Evolutionary conservation across 2,113 vertebrate species (phyloP), one percentile per base, ranked within the genome.

Genomic region (Mixornis gularis): DNA sequence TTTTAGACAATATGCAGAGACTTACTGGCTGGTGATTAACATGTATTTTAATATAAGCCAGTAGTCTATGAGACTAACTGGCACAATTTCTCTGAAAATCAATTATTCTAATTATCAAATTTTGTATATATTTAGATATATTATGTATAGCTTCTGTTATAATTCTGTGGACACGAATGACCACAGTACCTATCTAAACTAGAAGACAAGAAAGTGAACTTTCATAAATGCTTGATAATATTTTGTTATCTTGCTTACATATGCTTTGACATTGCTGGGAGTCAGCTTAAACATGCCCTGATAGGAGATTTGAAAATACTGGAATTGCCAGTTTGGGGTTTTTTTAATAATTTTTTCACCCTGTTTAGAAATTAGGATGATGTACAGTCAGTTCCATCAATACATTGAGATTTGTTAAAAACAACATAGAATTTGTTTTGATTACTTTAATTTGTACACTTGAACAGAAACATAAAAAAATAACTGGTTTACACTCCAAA

Each of bases 161-260:
- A 64, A 7, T 58, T 69, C 70, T 48, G 0, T 40, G 27, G 13
- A 64, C 29, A 53, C 2, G 0, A 65, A 79, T 0, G 0, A 63
- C 34, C n/a, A 74, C 20, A 56, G 48, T n/a, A 78, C 1, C 5
- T 32, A 88, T 16, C 29, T 90, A 83, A 79, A 79, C 16, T 32
- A 66, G 32, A 66, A 13, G 20, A 63, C 25, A 74, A 63, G 29
- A 84, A 81, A 60, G 21, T 13, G 5, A 17, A 87, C 21, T 85
- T 89, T 85, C 34, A 34, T 40, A 82, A 87, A 72, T 4, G 2
- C 7, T 44, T 84, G 22, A 30, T 52, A 65, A 6, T 24, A 22
- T 2, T 52, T 92, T 87, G 10, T 27, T 55, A 27, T 53, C 13
- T 77, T 56, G n/a, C 25, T 15, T 65, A 41, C 8, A 3, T 7